phyloP scores from a whole-genome alignment of 1,140 invertebrate species.

The Cydia fagiglandana region DNA sequence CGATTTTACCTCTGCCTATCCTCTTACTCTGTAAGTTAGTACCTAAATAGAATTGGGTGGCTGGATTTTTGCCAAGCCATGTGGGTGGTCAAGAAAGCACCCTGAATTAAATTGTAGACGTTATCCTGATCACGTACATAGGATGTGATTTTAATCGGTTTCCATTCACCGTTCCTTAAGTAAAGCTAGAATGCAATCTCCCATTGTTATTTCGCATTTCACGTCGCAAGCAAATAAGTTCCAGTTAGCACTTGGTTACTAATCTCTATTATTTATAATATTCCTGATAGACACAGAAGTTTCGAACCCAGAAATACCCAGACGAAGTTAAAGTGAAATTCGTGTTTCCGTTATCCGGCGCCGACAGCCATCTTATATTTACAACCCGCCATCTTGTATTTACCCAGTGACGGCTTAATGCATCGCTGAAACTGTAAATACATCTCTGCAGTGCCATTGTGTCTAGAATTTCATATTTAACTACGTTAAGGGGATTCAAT shows the following conservation, averaged over 20 bases:
- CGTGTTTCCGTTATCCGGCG: conserved; percentile 11
- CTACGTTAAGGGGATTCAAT: conserved; percentile 4
- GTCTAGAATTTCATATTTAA: conserved; percentile 6
- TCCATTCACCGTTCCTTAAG: not conserved
- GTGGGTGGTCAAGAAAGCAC: not conserved
- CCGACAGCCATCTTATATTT: conserved; percentile 17
- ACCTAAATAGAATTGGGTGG: not conserved
- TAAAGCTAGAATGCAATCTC: not conserved
- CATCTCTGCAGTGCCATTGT: not conserved
- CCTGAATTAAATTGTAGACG: not conserved
- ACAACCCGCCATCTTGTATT: not conserved
- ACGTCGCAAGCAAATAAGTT: too few relatives aligned
- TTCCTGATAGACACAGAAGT: not conserved
- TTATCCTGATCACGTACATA: conserved; percentile 4
- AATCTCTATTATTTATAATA: too few relatives aligned
- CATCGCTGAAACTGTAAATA: conserved; percentile 11
- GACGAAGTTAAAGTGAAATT: conserved; percentile 8
- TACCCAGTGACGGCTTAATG: conserved; percentile 18
- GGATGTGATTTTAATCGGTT: not conserved
- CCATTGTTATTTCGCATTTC: not conserved
- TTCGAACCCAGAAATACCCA: not conserved
- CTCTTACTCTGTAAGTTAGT: too few relatives aligned
- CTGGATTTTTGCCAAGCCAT: not conserved
- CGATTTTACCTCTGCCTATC: too few relatives aligned
- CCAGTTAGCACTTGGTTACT: too few relatives aligned